phyloP scores from a whole-genome alignment of 2,888 invertebrate species.

The Pteria penguin region DNA sequence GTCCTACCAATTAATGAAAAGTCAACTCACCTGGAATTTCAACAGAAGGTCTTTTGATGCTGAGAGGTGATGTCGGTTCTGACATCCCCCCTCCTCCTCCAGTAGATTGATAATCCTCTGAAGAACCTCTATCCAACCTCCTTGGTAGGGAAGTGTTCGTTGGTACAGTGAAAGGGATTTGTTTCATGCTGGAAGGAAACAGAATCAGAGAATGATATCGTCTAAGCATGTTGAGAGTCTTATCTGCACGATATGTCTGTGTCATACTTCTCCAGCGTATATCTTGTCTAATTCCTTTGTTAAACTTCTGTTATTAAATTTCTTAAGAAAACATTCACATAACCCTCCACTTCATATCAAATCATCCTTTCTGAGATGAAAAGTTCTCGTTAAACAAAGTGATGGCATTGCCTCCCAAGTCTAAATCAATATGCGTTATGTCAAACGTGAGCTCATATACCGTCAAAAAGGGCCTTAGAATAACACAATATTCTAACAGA shows the following conservation, averaged over 20 bases:
- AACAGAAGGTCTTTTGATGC: constrained; percentile 72
- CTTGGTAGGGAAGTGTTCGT: constrained; percentile 57
- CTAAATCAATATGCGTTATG: no score
- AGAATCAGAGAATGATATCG: constrained; percentile 70
- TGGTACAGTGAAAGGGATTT: constrained; percentile 78
- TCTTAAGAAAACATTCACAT: no score
- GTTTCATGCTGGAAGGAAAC: constrained; percentile 75
- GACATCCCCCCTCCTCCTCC: constrained; percentile 58
- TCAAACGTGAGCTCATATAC: no score
- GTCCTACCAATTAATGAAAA: background rate
- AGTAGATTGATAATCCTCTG: constrained; percentile 55
- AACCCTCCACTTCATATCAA: background rate
- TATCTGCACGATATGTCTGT: no score
- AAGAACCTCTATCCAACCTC: constrained; percentile 52
- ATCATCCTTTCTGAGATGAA: background rate
- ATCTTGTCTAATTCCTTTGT: no score
- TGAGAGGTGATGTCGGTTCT: constrained; percentile 70
- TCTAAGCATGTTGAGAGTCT: constrained; percentile 44
- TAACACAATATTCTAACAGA: no score
- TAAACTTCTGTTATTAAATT: no score
- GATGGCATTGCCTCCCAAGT: no score
- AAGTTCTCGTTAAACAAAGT: background rate
- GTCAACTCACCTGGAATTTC: constrained; percentile 70
- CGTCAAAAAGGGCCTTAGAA: no score
- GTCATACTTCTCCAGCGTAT: no score